Conservation (phyloP, 2,113 vertebrate species). For the Paradoxurus hermaphroditus region DNA sequence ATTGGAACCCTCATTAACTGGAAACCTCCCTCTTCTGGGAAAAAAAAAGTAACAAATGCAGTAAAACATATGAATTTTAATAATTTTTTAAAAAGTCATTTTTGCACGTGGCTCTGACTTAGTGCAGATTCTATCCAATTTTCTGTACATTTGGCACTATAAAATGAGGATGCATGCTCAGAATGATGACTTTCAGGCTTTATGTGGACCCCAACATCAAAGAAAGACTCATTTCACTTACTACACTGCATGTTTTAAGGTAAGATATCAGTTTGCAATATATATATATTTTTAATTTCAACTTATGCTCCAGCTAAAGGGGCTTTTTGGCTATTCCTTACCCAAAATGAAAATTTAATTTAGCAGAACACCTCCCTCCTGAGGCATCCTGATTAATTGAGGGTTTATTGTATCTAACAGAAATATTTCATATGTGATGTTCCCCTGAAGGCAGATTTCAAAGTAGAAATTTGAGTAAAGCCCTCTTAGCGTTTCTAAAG, state of each 20-base stretch:
- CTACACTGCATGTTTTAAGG: neutral
- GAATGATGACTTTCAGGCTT: neutral
- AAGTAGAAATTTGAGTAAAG: slow-evolving; percentile 27
- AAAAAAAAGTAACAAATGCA: neutral
- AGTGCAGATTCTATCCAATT: neutral
- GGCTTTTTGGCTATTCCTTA: slow-evolving; percentile 43
- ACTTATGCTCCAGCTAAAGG: neutral
- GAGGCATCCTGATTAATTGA: slow-evolving; percentile 38
- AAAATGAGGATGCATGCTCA: neutral
- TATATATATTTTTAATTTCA: neutral
- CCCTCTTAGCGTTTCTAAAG: slow-evolving; percentile 1
- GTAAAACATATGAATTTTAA: neutral
- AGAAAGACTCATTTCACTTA: neutral
- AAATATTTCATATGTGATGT: neutral
- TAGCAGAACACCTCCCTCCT: neutral
- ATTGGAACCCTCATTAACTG: neutral
- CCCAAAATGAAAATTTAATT: slow-evolving; percentile 21
- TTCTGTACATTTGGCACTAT: too few species aligned
- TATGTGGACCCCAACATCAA: neutral
- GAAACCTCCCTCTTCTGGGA: neutral
- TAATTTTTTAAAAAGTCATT: neutral
- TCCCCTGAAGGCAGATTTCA: slow-evolving; percentile 32
- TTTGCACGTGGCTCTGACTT: neutral
- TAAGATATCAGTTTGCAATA: neutral
- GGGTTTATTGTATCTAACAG: neutral